phyloP scores from a whole-genome alignment of 2,888 invertebrate genomes.

The Scrobipalpa costella region DNA sequence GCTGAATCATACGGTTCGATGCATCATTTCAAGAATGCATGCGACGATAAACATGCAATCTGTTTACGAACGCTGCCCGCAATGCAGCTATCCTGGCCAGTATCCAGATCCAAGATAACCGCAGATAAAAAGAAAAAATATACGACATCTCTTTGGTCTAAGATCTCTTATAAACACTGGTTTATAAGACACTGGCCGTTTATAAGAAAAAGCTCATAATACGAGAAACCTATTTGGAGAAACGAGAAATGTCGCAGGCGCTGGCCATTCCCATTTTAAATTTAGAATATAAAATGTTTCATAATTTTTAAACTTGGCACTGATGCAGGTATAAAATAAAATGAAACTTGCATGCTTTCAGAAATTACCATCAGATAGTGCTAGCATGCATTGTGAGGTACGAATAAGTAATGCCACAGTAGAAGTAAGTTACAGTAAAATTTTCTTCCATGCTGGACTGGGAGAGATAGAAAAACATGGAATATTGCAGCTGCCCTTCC shows the following conservation, averaged over 20 bases:
- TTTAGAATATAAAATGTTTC: constrained; percentile 39
- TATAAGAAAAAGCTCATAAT: constrained; percentile 34
- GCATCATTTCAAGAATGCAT: constrained; percentile 20
- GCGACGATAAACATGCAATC: not conserved
- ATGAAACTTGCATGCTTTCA: constrained; percentile 30
- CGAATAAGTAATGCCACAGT: not conserved
- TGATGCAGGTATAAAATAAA: constrained; percentile 39
- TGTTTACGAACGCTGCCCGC: constrained; percentile 45
- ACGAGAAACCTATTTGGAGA: constrained; percentile 35
- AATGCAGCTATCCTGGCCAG: constrained; percentile 67
- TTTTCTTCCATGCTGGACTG: no score
- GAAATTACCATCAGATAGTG: constrained; percentile 34
- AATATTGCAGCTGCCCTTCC: no score
- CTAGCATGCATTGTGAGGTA: constrained; percentile 28
- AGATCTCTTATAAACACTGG: not conserved
- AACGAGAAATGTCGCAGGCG: constrained; percentile 30
- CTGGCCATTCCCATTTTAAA: constrained; percentile 39
- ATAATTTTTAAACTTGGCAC: constrained; percentile 38
- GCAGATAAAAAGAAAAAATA: constrained; percentile 67
- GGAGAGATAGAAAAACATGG: no score
- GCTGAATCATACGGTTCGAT: constrained; percentile 19
- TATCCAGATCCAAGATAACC: constrained; percentile 70
- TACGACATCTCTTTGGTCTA: constrained; percentile 47
- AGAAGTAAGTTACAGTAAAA: no score
- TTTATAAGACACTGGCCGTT: constrained; percentile 10